Conservation (phyloP, 2,113 vertebrate species). For the Mormoops blainvillei region DNA sequence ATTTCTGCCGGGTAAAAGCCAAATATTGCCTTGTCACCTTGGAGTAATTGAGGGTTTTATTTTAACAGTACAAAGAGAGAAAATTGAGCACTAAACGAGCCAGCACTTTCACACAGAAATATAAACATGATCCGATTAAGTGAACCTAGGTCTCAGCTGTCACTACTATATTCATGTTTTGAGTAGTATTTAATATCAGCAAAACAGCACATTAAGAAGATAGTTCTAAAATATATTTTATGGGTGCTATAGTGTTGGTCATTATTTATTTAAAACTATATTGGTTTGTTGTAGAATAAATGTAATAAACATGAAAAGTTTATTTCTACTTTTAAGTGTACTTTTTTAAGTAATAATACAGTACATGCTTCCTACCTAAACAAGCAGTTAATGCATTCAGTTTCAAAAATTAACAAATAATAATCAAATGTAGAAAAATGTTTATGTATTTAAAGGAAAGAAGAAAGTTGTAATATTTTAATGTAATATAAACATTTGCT, state of each 20-base stretch:
- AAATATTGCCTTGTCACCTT: neutral
- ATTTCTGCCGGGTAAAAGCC: neutral
- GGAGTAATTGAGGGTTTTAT: neutral
- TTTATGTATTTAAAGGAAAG: neutral
- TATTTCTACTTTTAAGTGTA: neutral
- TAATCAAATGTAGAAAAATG: neutral
- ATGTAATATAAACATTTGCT: neutral
- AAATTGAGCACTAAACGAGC: neutral
- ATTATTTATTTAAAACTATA: neutral
- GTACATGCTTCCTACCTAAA: neutral
- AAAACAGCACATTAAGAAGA: neutral
- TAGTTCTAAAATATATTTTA: neutral
- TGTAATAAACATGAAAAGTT: neutral
- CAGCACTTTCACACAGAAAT: neutral
- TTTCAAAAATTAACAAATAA: neutral
- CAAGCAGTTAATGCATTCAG: neutral
- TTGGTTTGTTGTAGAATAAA: neutral
- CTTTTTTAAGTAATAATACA: neutral
- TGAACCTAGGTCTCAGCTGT: accelerated
- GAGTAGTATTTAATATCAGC: neutral
- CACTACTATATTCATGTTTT: neutral
- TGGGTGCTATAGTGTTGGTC: neutral
- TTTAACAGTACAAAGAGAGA: neutral
- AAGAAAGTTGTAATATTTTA: neutral
- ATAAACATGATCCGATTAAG: neutral